Evolutionary conservation across 2,113 vertebrate species (phyloP).

Genomic region (Pterophyllum scalare): DNA sequence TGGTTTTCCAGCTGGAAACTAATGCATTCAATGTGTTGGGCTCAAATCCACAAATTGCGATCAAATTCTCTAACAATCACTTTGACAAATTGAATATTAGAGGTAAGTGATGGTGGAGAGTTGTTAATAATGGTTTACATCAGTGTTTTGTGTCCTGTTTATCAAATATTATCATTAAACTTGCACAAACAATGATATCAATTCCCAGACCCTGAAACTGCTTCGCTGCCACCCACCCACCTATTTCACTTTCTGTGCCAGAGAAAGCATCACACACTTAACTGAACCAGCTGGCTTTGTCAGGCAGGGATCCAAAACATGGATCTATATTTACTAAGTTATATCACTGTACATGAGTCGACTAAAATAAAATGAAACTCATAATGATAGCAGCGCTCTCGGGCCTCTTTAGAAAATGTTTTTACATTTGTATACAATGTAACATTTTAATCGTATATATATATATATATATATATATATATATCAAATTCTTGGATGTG

Average conservation of each 20-base stretch:
- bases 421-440: neutral
- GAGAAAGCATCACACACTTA: slow-evolving; percentile 64
- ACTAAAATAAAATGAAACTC: slow-evolving; percentile 50
- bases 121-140: slow-evolving; percentile 15
- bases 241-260: slow-evolving; percentile 54
- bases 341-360: slow-evolving; percentile 62
- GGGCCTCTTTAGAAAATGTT: neutral
- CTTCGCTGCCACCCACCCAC: slow-evolving; percentile 57
- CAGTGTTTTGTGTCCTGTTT: slow-evolving; percentile 37
- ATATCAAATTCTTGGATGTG: neutral
- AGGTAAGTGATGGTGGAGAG: neutral
- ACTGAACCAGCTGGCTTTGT: slow-evolving; percentile 69
- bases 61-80: slow-evolving; percentile 20
- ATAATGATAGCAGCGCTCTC: slow-evolving; percentile 16
- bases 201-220: slow-evolving; percentile 53
- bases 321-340: slow-evolving; percentile 66
- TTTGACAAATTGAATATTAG: slow-evolving; percentile 28
- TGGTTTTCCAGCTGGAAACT: slow-evolving; percentile 26
- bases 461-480: neutral
- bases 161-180: slow-evolving; percentile 50
- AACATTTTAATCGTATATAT: neutral
- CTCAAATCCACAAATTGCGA: slow-evolving; percentile 37
- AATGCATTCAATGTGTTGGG: neutral
- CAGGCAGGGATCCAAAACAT: slow-evolving; percentile 64
- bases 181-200: slow-evolving; percentile 58